phyloP scores from a whole-genome alignment of 1,140 invertebrate genomes.

The Teleopsis dalmanni region DNA sequence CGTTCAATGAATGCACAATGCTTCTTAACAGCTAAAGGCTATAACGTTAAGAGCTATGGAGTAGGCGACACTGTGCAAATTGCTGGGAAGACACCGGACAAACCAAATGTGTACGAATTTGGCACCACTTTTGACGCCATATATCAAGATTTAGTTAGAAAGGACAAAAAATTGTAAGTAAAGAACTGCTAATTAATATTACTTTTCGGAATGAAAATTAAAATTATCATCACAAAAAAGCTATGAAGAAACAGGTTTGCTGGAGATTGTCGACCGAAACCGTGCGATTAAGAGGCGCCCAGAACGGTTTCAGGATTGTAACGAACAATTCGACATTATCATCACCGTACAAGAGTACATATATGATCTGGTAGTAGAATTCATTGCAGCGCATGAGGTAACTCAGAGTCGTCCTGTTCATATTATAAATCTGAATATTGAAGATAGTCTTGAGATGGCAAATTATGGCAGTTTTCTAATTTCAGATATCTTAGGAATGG shows the following conservation, averaged over 20 bases:
- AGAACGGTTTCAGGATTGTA: slow-evolving; percentile 86
- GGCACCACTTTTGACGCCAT: slow-evolving; percentile 94
- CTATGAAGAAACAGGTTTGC: slow-evolving; percentile 96
- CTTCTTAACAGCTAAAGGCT: slow-evolving; percentile 94
- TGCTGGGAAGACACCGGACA: slow-evolving; percentile 88
- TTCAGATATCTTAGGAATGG: slow-evolving; percentile 85
- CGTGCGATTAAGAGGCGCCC: slow-evolving; percentile 89
- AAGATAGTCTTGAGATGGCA: slow-evolving; percentile 99
- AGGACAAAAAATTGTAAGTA: slow-evolving; percentile 78
- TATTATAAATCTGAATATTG: slow-evolving; percentile 97
- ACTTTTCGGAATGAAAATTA: background rate
- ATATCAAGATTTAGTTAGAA: slow-evolving; percentile 85
- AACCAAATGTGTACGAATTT: slow-evolving; percentile 98
- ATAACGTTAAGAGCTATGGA: slow-evolving; percentile 88
- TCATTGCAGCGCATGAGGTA: slow-evolving; percentile 62
- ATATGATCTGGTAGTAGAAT: slow-evolving; percentile 89
- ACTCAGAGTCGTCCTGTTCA: slow-evolving; percentile 81
- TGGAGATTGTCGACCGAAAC: slow-evolving; percentile 98
- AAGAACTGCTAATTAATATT: no score
- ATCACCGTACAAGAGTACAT: slow-evolving; percentile 98
- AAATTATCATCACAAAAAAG: slow-evolving; percentile 43
- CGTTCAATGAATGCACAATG: slow-evolving; percentile 99
- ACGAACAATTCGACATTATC: slow-evolving; percentile 92
- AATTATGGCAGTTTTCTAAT: slow-evolving; percentile 99
- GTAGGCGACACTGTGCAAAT: slow-evolving; percentile 97